Evolutionary conservation across 2,113 vertebrate genomes (phyloP).

Genomic region (Columba livia): DNA sequence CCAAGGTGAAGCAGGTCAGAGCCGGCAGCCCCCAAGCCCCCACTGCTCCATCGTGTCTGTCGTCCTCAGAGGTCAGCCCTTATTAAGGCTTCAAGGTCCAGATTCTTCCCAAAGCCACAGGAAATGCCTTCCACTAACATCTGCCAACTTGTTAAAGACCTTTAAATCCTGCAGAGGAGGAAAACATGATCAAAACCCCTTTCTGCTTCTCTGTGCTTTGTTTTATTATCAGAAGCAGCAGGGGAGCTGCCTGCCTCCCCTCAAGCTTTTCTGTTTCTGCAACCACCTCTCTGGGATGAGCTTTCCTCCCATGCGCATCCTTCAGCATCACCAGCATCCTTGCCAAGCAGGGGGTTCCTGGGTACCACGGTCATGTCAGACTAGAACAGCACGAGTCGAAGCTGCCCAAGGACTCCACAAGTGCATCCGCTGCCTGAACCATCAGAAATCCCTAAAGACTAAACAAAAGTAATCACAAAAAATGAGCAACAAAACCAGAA

Average conservation of each 20-base stretch:
- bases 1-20: background rate
- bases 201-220: background rate
- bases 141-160: background rate
- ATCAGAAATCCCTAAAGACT: background rate
- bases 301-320: background rate
- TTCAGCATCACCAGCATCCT: background rate
- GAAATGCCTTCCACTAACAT: background rate
- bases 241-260: background rate
- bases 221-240: background rate
- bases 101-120: background rate
- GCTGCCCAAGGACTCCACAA: background rate
- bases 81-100: background rate
- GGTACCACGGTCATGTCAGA: background rate
- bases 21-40: background rate
- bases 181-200: background rate
- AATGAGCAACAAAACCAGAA: background rate
- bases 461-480: background rate
- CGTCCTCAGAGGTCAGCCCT: background rate
- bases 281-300: background rate
- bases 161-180: background rate
- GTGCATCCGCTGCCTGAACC: background rate
- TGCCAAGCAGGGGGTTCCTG: background rate
- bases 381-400: accelerated
- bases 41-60: too few relatives aligned
- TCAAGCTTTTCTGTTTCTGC: background rate